Evolutionary conservation across 92 coral and sea anemone genomes (phyloP).

Genomic region (Zoanthus solanderi): DNA sequence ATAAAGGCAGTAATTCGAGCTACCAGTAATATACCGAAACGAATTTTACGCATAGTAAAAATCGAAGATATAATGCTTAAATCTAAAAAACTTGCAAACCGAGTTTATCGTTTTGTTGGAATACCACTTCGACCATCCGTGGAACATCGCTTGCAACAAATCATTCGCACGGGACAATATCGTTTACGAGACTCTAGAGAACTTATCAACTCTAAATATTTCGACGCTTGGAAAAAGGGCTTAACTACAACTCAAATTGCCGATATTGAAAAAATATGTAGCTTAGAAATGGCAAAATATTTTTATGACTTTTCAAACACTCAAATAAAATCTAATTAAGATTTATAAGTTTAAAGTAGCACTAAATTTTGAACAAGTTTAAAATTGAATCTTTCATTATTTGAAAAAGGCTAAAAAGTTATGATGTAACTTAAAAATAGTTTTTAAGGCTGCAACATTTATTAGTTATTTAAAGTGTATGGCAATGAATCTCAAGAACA

Average conservation of each 20-base stretch:
- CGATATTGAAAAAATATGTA: conserved; percentile 80
- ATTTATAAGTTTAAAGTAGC: no score
- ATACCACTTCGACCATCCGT: conserved; percentile 73
- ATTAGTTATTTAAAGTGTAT: no score
- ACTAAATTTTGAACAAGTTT: no score
- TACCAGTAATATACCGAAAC: conserved; percentile 51
- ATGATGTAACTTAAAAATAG: no score
- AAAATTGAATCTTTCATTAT: no score
- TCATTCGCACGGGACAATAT: conserved; percentile 63
- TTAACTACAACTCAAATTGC: conserved; percentile 61
- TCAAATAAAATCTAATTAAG: neutral
- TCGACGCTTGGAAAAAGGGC: conserved; percentile 69
- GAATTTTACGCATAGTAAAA: conserved; percentile 60
- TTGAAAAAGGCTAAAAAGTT: no score
- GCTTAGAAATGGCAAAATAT: conserved; percentile 68
- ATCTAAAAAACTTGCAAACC: conserved; percentile 72
- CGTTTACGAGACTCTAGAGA: conserved; percentile 65
- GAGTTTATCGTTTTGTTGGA: conserved; percentile 75
- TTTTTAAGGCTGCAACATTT: no score
- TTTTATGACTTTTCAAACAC: conserved; percentile 26
- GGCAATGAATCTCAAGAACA: no score
- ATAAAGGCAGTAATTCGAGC: conserved; percentile 62
- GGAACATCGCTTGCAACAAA: conserved; percentile 74
- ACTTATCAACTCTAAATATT: conserved; percentile 53
- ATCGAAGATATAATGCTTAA: conserved; percentile 80